These are phyloP conservation scores for Melospiza melodia DNA, from an alignment of 2,113 vertebrate genomes.

Conservation along the genomic window DNA sequence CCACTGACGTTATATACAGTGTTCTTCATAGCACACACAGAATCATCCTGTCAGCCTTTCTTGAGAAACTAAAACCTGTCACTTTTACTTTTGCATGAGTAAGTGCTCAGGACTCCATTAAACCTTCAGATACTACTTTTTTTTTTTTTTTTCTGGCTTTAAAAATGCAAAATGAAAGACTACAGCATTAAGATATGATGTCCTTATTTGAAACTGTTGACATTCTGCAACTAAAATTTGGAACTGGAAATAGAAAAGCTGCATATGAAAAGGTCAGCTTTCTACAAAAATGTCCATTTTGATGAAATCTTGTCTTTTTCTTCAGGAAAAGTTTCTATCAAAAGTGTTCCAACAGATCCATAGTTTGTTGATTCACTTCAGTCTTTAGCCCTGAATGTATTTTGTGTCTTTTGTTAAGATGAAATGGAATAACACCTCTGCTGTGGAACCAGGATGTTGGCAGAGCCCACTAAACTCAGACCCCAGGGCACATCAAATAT, in stretches of 20 bases:
- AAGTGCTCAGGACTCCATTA: background rate
- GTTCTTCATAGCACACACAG: background rate
- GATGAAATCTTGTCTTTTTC: background rate
- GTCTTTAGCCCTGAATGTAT: background rate
- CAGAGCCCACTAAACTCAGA: background rate
- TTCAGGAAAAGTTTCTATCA: background rate
- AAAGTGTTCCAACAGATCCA: background rate
- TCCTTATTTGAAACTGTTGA: background rate
- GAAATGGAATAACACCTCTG: background rate
- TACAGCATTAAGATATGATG: background rate
- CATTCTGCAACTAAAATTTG: background rate
- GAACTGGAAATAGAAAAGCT: background rate
- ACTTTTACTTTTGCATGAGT: background rate
- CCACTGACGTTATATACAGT: background rate
- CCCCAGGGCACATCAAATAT: background rate
- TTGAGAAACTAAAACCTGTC: background rate
- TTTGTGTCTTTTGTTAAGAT: background rate
- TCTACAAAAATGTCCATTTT: background rate
- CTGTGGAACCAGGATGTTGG: background rate
- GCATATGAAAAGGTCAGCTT: background rate
- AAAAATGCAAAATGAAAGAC: background rate
- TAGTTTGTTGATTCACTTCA: background rate
- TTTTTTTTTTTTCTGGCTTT: background rate
- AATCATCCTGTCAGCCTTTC: background rate
- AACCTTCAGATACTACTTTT: background rate